Base-by-base conservation (phyloP, 2,888 invertebrate genomes). In the Cremastinae sp. region DNA sequence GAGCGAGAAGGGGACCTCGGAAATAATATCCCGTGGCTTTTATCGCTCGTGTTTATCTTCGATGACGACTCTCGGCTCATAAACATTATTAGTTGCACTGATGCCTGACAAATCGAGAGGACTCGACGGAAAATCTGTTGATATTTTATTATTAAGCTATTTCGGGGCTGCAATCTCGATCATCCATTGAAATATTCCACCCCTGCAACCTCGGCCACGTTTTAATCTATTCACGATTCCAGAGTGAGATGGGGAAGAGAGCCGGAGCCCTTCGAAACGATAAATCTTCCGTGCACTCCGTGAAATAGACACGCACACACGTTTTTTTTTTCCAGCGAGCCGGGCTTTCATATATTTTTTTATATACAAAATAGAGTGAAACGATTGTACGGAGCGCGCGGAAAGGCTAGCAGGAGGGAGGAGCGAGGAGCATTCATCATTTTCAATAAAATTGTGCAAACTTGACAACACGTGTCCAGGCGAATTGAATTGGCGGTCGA, bases 391-490 rank as follows among this genome's bases (percentile, higher is more conserved):
- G 20, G 56, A 56, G n/a, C n/a, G n/a, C 43, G 38, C 28, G 18
- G 47, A 28, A 20, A n/a, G 9, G n/a, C 36, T 2, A 70, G 56
- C 58, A 12, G 22, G 18, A 16, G 22, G 18, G 22, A 64, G 2
- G 70, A 65, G 51, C 75, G 70, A 75, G 59, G 70, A 76, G 76
- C 73, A 76, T 76, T 69, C 65, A 73, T 76, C 73, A 76, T 73
- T 65, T 73, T 41, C 64, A 76, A 73, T 70, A 73, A 76, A 76
- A 76, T 76, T 73, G 73, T 65, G 65, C 73, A 62, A 73, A 76
- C 69, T 69, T 70, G 76, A 76, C 76, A 76, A 73, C 73, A 70
- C 76, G 73, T 73, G 73, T 73, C 54, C 69, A 41, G 64, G 76
- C 54, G 76, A 76, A 76, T 76, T 70, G 76, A 76, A 76, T 76